These are phyloP conservation scores for Hipposideros larvatus DNA, from an alignment of 2,797 vertebrate species.

Conservation along the genomic window DNA sequence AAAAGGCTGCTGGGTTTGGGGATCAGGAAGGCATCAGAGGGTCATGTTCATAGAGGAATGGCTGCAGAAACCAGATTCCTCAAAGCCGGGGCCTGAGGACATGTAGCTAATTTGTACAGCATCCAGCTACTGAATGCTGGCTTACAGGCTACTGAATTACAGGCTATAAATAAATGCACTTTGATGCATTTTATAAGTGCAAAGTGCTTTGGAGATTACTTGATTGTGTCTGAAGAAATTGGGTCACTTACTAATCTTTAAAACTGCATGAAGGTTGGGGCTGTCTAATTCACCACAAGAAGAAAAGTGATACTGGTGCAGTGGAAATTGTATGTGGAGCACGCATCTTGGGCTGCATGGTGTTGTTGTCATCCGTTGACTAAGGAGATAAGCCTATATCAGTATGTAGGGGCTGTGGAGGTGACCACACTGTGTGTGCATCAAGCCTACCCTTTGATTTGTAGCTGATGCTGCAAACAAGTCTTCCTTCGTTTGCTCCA, in stretches of 20 bases:
- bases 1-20: neutral
- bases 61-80: neutral
- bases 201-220: constrained; percentile 14
- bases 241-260: constrained; percentile 12
- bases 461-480: neutral
- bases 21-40: neutral
- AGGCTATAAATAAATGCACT: neutral
- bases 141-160: neutral
- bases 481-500: neutral
- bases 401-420: neutral
- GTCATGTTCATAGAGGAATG: neutral
- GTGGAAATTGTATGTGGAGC: neutral
- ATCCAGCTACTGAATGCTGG: neutral
- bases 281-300: neutral
- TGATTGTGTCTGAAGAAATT: constrained; percentile 22
- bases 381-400: neutral
- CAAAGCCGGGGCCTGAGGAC: neutral
- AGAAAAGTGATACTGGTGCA: neutral
- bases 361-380: neutral
- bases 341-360: accelerated
- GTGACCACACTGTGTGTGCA: neutral
- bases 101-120: neutral
- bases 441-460: neutral
- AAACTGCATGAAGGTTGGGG: neutral
- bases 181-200: neutral